Conservation (phyloP, 2,113 vertebrate genomes). For the Coturnix japonica region DNA sequence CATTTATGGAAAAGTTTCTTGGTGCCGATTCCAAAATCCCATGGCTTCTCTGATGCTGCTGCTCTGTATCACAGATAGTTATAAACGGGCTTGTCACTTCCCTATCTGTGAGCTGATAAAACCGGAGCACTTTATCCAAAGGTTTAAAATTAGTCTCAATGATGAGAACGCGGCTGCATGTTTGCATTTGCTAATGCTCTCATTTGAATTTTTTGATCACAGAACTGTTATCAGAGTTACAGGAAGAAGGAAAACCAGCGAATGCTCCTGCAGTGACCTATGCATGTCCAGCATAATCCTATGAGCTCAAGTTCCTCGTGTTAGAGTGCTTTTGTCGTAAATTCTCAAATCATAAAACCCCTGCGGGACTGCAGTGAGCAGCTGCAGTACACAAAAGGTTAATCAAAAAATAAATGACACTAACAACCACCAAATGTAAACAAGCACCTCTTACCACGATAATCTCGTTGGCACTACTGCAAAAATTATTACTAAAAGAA, state of each 20-base stretch:
- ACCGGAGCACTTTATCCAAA: neutral
- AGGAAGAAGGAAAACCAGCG: neutral
- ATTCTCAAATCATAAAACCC: neutral
- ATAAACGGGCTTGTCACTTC: conserved; percentile 30
- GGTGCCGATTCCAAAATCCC: conserved; percentile 60
- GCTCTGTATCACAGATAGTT: conserved; percentile 52
- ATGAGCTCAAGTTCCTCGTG: neutral
- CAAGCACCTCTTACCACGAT: neutral
- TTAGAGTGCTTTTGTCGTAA: neutral
- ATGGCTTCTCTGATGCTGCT: conserved; percentile 45
- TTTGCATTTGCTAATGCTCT: conserved; percentile 4
- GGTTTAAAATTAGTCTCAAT: conserved; percentile 4
- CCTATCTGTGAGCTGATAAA: conserved; percentile 20
- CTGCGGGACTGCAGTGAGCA: neutral
- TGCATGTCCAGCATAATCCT: neutral
- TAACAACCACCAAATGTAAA: neutral
- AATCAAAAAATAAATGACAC: neutral
- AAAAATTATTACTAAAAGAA: neutral
- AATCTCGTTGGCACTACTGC: neutral
- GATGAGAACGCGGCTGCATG: neutral
- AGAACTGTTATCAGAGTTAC: neutral
- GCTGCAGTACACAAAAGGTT: conserved; percentile 9
- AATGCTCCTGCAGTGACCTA: neutral
- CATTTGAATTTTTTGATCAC: neutral
- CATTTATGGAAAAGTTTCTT: conserved; percentile 67